phyloP scores from a whole-genome alignment of 1,140 invertebrate species.

The Ostrea denselamellosa region DNA sequence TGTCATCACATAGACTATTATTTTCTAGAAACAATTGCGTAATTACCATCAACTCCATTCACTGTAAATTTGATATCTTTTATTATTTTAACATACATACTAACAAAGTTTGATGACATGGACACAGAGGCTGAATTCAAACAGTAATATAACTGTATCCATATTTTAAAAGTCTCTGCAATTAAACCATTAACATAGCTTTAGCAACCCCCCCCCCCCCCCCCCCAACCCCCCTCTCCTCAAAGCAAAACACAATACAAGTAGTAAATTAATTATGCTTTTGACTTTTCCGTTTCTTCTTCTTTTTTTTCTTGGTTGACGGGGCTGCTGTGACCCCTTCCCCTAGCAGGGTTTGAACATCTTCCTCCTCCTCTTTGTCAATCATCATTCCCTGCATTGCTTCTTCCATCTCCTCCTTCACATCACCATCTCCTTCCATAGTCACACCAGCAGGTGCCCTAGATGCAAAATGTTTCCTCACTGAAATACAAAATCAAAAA shows the following conservation, averaged over 20 bases:
- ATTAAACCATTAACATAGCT: not conserved
- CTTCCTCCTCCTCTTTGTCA: constrained; percentile 50
- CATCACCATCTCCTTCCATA: constrained; percentile 63
- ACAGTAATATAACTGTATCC: no score
- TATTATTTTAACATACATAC: no score
- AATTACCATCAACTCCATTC: no score
- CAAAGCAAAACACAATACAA: not conserved
- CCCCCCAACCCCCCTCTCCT: not conserved
- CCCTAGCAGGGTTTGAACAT: constrained; percentile 59
- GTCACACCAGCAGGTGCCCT: constrained; percentile 63
- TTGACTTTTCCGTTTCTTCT: constrained; percentile 59
- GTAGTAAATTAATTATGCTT: constrained; percentile 22
- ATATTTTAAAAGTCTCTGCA: not conserved
- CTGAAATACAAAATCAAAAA: constrained; percentile 57
- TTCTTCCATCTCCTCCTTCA: constrained; percentile 56
- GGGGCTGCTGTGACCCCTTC: constrained; percentile 51
- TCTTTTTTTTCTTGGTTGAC: constrained; percentile 61
- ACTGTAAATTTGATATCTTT: no score
- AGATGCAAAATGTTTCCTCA: constrained; percentile 66
- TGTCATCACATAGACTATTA: no score
- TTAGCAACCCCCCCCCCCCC: not conserved
- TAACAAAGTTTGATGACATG: no score
- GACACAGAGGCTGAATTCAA: no score
- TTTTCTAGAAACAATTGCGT: no score
- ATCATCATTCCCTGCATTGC: constrained; percentile 40